Percentiles rank a stretch among this genome's conserved stretches.
Evolutionary conservation across 2,113 vertebrate species (phyloP).

Genomic region (Cochlearius cochlearius): DNA sequence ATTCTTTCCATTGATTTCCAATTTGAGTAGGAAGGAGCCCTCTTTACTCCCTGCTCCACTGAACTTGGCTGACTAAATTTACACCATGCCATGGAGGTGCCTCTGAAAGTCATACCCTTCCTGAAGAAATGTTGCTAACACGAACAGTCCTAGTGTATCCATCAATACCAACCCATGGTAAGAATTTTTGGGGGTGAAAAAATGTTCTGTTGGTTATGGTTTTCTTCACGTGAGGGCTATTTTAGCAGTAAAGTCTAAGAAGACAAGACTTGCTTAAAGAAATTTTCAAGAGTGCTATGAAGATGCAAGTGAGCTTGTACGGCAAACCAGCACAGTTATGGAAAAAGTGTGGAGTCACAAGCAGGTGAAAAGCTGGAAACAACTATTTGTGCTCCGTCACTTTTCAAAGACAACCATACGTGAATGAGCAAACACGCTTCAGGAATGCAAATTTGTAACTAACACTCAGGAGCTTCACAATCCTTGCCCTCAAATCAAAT

Average conservation of each 20-base stretch:
- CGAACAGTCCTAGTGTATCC: neutral
- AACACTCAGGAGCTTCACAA: slow-evolving; percentile 41
- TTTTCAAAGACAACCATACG: neutral
- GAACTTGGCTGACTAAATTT: neutral
- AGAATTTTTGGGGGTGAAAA: neutral
- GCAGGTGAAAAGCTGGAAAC: neutral
- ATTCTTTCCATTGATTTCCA: neutral
- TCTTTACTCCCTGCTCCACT: neutral
- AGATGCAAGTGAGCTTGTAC: neutral
- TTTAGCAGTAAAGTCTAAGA: neutral
- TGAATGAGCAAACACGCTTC: neutral
- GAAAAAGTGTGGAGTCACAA: neutral
- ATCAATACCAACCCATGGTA: neutral
- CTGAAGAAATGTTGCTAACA: neutral
- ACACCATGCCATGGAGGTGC: neutral
- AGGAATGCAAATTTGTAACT: slow-evolving; percentile 19
- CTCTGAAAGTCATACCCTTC: neutral
- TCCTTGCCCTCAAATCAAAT: slow-evolving; percentile 68
- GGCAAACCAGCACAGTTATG: neutral
- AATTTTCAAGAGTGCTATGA: neutral
- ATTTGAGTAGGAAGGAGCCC: neutral
- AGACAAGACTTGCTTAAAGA: neutral
- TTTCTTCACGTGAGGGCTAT: neutral
- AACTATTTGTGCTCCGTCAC: neutral
- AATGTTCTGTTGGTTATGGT: neutral